These are phyloP conservation scores for Myrmecobius fasciatus DNA, from an alignment of 2,113 vertebrate genomes.

Conservation along the genomic window DNA sequence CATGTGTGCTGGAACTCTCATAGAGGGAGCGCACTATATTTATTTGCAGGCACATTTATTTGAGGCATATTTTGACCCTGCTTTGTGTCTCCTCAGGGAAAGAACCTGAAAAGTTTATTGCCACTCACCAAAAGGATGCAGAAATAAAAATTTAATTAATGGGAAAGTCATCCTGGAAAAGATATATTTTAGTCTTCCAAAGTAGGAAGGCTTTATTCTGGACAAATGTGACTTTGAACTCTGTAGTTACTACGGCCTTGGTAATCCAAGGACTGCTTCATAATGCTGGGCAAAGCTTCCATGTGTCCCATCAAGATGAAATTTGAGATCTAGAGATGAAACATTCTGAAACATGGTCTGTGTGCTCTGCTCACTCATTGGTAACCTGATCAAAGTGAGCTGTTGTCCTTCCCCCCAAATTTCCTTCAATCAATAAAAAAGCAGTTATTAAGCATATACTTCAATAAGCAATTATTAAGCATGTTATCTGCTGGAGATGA, in stretches of 20 bases:
- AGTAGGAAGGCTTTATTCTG: not conserved
- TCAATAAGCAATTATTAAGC: not conserved
- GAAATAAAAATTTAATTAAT: not conserved
- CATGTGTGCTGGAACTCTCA: not conserved
- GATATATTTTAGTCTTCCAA: not conserved
- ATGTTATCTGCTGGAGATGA: not conserved
- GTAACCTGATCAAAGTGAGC: not conserved
- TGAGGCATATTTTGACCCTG: not conserved
- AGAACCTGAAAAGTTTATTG: not conserved
- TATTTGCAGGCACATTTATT: not conserved
- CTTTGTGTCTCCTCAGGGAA: not conserved
- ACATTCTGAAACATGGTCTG: not conserved
- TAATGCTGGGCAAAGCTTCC: not conserved
- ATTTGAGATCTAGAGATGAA: not conserved
- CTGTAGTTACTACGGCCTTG: not conserved
- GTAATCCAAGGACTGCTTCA: not conserved
- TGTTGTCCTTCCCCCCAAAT: not conserved
- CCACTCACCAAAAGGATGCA: not conserved
- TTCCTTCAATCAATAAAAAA: not conserved
- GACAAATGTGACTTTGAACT: not conserved
- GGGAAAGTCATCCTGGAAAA: not conserved
- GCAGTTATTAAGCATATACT: no score
- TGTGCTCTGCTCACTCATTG: not conserved
- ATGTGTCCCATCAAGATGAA: not conserved
- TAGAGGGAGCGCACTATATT: not conserved